Evolutionary conservation across 2,888 invertebrate genomes (phyloP), one percentile per base, ranked within the genome.

Genomic region (Hemistola chrysoprasaria): DNA sequence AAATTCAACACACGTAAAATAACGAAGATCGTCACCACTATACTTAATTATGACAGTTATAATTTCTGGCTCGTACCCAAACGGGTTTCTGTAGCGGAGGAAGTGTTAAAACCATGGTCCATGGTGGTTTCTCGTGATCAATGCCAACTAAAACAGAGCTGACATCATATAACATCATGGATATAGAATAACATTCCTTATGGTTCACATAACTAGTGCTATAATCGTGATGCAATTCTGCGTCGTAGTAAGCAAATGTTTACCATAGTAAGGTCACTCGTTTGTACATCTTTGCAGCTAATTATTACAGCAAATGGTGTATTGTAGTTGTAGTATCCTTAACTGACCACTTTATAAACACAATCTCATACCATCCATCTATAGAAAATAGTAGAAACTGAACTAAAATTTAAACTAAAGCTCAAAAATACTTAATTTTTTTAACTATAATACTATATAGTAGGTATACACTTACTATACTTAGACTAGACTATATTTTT

Each of bases 181-280:
- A n/a, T n/a, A n/a, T n/a, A n/a, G n/a, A n/a, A n/a, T n/a, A 4
- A 16, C 16, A 4, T 16, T 16, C 45, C 34, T 47, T 40, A 42
- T 28, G 5, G 5, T 5, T 21, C 20, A 20, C 8, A 40, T 8
- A 30, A 44, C 40, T 49, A 30, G 37, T 33, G 6, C n/a, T 25
- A 22, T 25, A 22, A 32, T 43, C n/a, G 31, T 39, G 11, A 47
- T 33, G 8, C n/a, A 34, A 26, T 25, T 22, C 33, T 33, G 11
- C 39, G 16, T 16, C 2, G 16, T 16, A 16, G 4, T 41, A 39
- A 31, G 30, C 40, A 39, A 43, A 47, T 42, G 44, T 47, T 47
- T 48, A 46, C 44, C 40, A 47, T 45, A 23, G 23, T 44, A 47
- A 47, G 47, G 53, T 50, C 48, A 47, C 41, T 22, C 45, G 34